Base-by-base conservation (phyloP, 2,888 invertebrate genomes). In the Octodonta nipae region DNA sequence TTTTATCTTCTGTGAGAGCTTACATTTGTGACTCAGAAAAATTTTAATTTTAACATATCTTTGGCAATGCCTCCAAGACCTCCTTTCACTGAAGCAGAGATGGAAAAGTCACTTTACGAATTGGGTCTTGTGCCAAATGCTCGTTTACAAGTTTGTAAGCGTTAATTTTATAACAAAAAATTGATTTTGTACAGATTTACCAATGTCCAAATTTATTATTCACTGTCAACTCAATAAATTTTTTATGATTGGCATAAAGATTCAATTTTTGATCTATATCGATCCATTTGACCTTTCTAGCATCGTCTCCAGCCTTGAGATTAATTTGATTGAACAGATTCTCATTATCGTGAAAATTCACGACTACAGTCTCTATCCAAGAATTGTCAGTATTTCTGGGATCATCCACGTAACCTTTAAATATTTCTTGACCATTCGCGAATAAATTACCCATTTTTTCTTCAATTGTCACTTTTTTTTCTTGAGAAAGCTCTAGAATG, bases 301-400 rank as follows among this genome's bases (percentile, higher is more conserved):
- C 92, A 64, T 93, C 93, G 59, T 88, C 88, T 5, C 96, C 96
- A 4, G 96, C 93, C 45, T 75, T 65, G 5, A 95, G 65, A 8
- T 72, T 61, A 40, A 91, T 63, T 25, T 67, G 64, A 1, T 79
- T 83, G 4, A 86, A 74, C 34, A 70, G 62, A 2, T 62, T 60
- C 27, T 64, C 65, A 12, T 81, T 75, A 55, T 96, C 93, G 56
- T 98, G 96, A 58, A 91, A 96, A 66, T 89, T 91, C 32, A 77
- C 73, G 2, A 87, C 96, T 6, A 81, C 71, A 0, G 95, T 95
- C 63, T 98, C 98, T 75, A 98, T 95, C 98, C 98, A 98, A 1
- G 93, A 78, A 60, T 98, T 96, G 59, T 98, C 98, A 0, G 98
- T 98, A 59, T 98, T 98, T 30, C 98, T 72, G 10, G 83, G 89